Conservation (phyloP, 2,888 invertebrate genomes). For the Rhingia rostrata region DNA sequence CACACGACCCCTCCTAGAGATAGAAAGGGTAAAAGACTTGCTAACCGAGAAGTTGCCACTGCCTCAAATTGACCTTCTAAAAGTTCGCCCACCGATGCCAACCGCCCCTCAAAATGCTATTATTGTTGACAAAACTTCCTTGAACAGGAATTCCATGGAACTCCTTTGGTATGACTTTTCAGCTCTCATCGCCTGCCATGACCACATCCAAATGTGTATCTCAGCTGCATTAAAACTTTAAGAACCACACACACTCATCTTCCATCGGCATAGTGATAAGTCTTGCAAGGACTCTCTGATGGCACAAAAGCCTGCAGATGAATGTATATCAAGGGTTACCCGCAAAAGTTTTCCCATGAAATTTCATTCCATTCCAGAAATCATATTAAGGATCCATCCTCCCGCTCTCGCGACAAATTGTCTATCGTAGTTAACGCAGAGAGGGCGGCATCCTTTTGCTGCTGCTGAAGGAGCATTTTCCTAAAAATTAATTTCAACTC, state of each 20-base stretch:
- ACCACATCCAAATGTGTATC: constrained; percentile 53
- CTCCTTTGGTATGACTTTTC: constrained; percentile 40
- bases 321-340: constrained; percentile 44
- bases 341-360: constrained; percentile 74
- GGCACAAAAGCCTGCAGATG: neutral
- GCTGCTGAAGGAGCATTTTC: constrained; percentile 25
- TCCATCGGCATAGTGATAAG: constrained; percentile 56
- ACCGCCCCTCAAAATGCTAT: constrained; percentile 30
- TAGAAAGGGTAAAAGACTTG: constrained; percentile 3
- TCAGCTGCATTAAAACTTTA: constrained; percentile 61
- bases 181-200: constrained; percentile 26
- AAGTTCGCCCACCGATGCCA: constrained; percentile 26
- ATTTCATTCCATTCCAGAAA: constrained; percentile 57
- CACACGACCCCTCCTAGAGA: neutral
- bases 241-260: constrained; percentile 44
- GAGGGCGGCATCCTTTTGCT: neutral
- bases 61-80: constrained; percentile 68
- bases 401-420: constrained; percentile 60
- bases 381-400: constrained; percentile 58
- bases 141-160: constrained; percentile 20
- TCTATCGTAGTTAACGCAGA: constrained; percentile 68
- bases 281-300: constrained; percentile 22
- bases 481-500: constrained; percentile 72
- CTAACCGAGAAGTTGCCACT: constrained; percentile 30
- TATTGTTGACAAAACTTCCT: constrained; percentile 64